phyloP scores from a whole-genome alignment of 2,888 invertebrate genomes.

The Rotaria macrura region DNA sequence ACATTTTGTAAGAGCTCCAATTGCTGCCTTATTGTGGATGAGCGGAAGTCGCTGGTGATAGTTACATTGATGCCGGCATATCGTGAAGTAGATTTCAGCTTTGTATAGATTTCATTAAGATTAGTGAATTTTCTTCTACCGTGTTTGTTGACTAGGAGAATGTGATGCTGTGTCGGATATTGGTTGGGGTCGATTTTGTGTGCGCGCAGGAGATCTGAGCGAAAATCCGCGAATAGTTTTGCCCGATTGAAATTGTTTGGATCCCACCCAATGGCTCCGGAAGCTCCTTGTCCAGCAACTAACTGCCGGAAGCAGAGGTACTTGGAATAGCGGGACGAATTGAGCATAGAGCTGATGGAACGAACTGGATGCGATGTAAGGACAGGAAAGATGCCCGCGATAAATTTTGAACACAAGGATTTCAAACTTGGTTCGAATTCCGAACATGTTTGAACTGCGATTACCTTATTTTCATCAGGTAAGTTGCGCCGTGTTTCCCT shows the following conservation, averaged over 20 bases:
- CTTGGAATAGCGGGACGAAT: background rate
- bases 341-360: background rate
- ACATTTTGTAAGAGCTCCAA: background rate
- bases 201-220: background rate
- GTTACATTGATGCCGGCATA: background rate
- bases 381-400: background rate
- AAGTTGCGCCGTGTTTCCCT: background rate
- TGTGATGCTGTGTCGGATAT: background rate
- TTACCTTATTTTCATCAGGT: background rate
- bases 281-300: background rate
- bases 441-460: background rate
- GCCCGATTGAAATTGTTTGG: background rate
- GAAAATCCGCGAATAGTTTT: background rate
- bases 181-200: background rate
- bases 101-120: background rate
- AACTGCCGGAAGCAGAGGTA: background rate
- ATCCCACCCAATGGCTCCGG: background rate
- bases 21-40: background rate
- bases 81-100: background rate
- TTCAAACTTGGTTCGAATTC: background rate
- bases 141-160: background rate
- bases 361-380: background rate
- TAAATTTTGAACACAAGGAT: background rate
- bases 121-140: background rate
- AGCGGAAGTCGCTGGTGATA: background rate